Evolutionary conservation across 1,140 invertebrate genomes (phyloP), one percentile per base, ranked within the genome.

Genomic region (Calephelis nemesis): DNA sequence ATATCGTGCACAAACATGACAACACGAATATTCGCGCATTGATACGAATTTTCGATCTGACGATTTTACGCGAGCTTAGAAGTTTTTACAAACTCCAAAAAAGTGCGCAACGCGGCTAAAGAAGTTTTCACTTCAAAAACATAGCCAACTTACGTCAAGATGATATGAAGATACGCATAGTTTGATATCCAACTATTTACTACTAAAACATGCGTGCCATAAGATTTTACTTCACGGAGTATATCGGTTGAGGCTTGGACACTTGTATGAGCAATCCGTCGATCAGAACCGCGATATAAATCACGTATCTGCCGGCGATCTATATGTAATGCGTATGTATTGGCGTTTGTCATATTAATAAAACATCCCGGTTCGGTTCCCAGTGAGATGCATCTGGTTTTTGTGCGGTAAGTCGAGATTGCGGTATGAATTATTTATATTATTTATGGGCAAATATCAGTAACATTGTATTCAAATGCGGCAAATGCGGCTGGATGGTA

Each of bases 311-410:
- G 54, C 30, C 54, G 54, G 19, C 30, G 54, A 40, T 60, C 54
- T 60, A 39, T 60, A 60, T 60, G 54, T 60, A 60, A 40, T 60
- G 54, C 54, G 54, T 40, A n/a, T 60, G 54, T 60, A 60, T 60
- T 60, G 54, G 54, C 54, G 54, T 60, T 60, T 60, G 54, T 60
- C 54, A 60, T 60, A 60, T 60, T 60, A 60, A 60, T 60, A 60
- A 60, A 60, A 60, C 54, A 60, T 60, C 39, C 54, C 54, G 54
- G 54, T 60, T 60, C 54, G 30, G 54, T 60, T 40, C 54, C 54
- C 54, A 39, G 54, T 60, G 11, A 60, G 54, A 60, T 60, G 54
- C 54, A 60, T 60, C 54, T 60, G 54, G 54, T 60, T 60, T 60
- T 60, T 60, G 54, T 12, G 54, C 54, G 54, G 54, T 19, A 40